phyloP scores from a whole-genome alignment of 64 coral and sea anemone species.

The Montipora efflorescens region DNA sequence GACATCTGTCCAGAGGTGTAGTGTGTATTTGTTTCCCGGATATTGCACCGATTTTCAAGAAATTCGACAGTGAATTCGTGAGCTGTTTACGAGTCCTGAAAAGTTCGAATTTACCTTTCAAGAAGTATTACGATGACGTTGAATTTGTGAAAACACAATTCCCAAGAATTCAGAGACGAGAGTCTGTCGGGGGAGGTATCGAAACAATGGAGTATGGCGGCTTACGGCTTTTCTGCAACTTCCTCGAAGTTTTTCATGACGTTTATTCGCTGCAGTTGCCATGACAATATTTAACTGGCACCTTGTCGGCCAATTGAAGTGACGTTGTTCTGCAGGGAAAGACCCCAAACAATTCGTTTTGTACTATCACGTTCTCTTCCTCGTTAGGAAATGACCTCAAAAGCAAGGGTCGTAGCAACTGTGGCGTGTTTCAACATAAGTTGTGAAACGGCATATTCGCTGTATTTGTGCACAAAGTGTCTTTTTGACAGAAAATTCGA shows the following conservation, averaged over 20 bases:
- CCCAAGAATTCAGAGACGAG: background rate
- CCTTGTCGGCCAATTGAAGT: conserved; percentile 16
- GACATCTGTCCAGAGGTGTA: too few species aligned
- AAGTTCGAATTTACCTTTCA: background rate
- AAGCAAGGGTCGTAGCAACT: background rate
- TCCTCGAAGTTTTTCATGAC: conserved; percentile 27
- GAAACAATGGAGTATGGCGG: background rate
- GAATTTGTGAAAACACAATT: background rate
- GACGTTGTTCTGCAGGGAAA: background rate
- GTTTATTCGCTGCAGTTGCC: conserved; percentile 4
- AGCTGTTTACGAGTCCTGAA: background rate
- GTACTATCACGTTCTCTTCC: background rate
- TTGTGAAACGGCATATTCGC: too few species aligned
- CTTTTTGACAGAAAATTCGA: too few species aligned
- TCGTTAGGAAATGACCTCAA: background rate
- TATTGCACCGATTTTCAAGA: too few species aligned
- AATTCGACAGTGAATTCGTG: too few species aligned
- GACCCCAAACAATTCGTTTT: background rate
- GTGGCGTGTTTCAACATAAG: too few species aligned
- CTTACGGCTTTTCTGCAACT: conserved; percentile 6
- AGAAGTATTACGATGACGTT: background rate
- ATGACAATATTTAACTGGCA: conserved; percentile 27
- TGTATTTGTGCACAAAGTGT: too few species aligned
- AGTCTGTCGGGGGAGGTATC: background rate
- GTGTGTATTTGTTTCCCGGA: too few species aligned